Evolutionary conservation across 2,113 vertebrate genomes (phyloP).

Genomic region (Myanophis thanlyinensis): DNA sequence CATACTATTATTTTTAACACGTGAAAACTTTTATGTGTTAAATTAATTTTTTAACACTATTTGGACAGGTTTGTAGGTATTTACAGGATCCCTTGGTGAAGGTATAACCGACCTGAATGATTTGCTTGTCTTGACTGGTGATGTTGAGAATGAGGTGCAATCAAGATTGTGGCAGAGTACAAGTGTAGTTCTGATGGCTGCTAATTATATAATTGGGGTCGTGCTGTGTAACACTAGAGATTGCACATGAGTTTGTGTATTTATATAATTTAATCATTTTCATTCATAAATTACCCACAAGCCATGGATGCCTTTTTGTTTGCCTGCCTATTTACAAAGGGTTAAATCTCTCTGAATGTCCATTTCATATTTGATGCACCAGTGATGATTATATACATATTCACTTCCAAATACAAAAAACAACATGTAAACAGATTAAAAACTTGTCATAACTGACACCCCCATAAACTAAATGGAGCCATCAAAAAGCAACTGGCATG

Average conservation of each 20-base stretch:
- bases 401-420: background rate
- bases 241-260: background rate
- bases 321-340: background rate
- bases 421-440: background rate
- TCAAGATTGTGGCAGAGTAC: background rate
- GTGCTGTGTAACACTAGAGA: background rate
- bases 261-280: background rate
- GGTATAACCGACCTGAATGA: background rate
- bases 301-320: background rate
- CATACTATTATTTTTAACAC: background rate
- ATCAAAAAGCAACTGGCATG: background rate
- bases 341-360: background rate
- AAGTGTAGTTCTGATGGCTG: background rate
- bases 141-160: background rate
- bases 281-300: background rate
- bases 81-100: background rate
- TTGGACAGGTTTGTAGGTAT: background rate
- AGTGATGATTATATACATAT: background rate
- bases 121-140: background rate
- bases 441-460: background rate
- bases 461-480: background rate
- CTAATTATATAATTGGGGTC: background rate
- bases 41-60: background rate
- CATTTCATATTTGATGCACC: background rate
- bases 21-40: too few species aligned